Base-by-base conservation (phyloP, 2,113 vertebrate genomes). In the Rhynchomys soricoides region DNA sequence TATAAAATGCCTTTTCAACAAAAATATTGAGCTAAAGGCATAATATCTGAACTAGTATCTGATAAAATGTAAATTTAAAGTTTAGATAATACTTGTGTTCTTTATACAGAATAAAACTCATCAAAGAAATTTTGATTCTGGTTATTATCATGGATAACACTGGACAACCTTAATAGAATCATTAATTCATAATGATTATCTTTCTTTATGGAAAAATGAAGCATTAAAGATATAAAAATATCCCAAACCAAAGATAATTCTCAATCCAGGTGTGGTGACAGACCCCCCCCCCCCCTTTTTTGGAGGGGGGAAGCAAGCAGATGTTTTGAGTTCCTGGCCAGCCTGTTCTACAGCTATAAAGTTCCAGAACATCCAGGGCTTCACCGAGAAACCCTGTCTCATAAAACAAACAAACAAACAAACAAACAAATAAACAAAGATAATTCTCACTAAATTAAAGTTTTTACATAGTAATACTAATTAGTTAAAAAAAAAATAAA, bases 401-500 rank as follows among this genome's bases (percentile, higher is more conserved):
- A 74, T 22, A 43, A 74, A 68, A 68, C 21, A 74, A 74, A 73
- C 81, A 83, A 81, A 8, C 48, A 82, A 55, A 59, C 24, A 64
- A 68, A 31, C 8, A 73, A 73, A 73, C 86, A 83, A 85, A n/a
- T n/a, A n/a, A 16, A 26, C 29, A 26, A 59, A 17, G 81, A 43
- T 62, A 43, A 94, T 85, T 92, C 57, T 91, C 75, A 95, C 45
- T 96, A 86, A 94, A 94, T 78, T 9, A 78, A 64, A 57, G 21
- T 57, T 92, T 88, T 93, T 55, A n/a, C 59, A 95, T 92, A 95
- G 43, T 82, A 95, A 26, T 74, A 90, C 83, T 92, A 96, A 88
- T 83, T 93, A 71, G 93, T 22, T 91, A 77, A 85, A 52, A 86
- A 81, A 3, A 95, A 95, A 93, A 89, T 45, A 9, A 75, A 95